A percentile compares a stretch with the other conserved stretches of the same genome.
These are phyloP conservation scores for Manis javanica DNA, from an alignment of 2,797 vertebrate genomes.

Conservation along the genomic window DNA sequence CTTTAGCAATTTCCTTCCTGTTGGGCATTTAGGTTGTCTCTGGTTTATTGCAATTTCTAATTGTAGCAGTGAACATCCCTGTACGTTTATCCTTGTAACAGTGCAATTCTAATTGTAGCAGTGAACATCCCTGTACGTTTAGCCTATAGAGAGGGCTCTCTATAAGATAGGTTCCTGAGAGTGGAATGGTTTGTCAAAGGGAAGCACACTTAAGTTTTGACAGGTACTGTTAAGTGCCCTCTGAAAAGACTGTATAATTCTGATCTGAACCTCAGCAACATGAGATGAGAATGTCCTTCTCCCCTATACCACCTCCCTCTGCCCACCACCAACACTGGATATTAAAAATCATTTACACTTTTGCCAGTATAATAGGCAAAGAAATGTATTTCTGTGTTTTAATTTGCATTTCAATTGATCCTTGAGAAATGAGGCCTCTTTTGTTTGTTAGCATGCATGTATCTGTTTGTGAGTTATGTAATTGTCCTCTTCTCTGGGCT, in stretches of 20 bases:
- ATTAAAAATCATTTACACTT: background rate
- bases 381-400: background rate
- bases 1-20: background rate
- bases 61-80: background rate
- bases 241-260: background rate
- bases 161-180: background rate
- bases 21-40: background rate
- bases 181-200: background rate
- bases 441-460: background rate
- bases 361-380: background rate
- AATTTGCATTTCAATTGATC: conserved; percentile 17
- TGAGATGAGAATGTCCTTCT: background rate
- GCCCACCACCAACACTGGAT: background rate
- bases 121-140: background rate
- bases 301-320: background rate
- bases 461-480: background rate
- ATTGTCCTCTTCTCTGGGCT: background rate
- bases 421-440: background rate
- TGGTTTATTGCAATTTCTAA: conserved; percentile 8
- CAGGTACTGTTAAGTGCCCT: background rate
- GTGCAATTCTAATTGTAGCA: background rate
- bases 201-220: background rate
- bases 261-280: background rate
- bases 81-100: background rate
- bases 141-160: background rate